Evolutionary conservation across 1,140 invertebrate species (phyloP).

Genomic region (Penaeus japonicus): DNA sequence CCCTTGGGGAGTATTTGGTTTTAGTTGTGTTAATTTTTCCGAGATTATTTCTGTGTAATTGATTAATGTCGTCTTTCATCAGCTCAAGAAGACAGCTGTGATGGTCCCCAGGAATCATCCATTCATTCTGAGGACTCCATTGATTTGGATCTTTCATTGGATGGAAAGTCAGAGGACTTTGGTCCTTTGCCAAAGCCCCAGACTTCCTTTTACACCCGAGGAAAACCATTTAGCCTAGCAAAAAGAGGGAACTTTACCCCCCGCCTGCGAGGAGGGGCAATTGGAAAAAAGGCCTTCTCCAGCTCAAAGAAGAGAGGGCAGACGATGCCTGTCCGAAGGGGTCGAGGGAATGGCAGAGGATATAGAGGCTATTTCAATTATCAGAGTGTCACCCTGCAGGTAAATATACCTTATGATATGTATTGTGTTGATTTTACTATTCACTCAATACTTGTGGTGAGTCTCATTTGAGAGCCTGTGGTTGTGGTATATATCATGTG

Average conservation of each 20-base stretch:
- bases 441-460: no score
- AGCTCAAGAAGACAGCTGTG: constrained; percentile 46
- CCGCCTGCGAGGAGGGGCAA: constrained; percentile 43
- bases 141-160: constrained; percentile 31
- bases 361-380: constrained; percentile 58
- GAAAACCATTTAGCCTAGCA: constrained; percentile 50
- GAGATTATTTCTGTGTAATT: no score
- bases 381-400: constrained; percentile 48
- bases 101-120: constrained; percentile 35
- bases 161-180: constrained; percentile 34
- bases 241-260: constrained; percentile 51
- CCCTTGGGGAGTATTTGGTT: no score
- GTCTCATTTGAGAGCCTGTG: background rate
- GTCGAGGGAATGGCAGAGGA: constrained; percentile 46
- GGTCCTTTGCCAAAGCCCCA: constrained; percentile 22
- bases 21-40: background rate
- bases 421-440: background rate
- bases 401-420: no score
- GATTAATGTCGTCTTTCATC: no score
- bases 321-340: constrained; percentile 45
- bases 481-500: no score
- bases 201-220: constrained; percentile 30
- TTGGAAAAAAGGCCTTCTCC: constrained; percentile 48
- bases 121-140: constrained; percentile 40
- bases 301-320: constrained; percentile 31